Evolutionary conservation across 2,797 vertebrate species (phyloP), one percentile per base, ranked within the genome.

Genomic region (Triplophysa bombifrons): DNA sequence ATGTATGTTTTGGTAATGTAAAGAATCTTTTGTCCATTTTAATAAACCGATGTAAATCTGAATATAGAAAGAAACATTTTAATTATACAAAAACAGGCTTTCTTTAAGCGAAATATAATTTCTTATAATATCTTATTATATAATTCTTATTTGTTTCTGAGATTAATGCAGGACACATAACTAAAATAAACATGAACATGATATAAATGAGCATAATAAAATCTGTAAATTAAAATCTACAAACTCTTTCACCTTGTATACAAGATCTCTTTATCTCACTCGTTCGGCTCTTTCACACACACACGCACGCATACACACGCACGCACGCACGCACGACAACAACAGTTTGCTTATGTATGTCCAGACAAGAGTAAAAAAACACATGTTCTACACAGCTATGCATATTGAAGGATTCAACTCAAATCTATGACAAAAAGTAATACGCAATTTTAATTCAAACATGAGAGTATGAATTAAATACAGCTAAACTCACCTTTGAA

Each of bases 201-300:
- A 55, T 20, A 20, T 55, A n/a, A 6, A 55, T 17, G 20, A 7
- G 7, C 6, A 55, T 55, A 3, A 9, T 19, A 55, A 55, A 4
- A 55, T 20, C 7, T 56, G 19, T 17, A 56, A 8, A 56, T 20
- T 22, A 0, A 11, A 10, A 41, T 41, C 20, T n/a, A 7, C 19
- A 2, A 55, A 56, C 85, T 88, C 87, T 92, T 92, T 86, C 82
- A 89, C 91, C 85, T 79, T 84, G 75, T 80, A 64, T 84, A 80
- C 67, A 85, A 89, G 86, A 89, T 91, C 86, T 91, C 85, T 83
- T 91, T 91, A 84, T 91, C 85, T 83, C 30, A 30, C 30, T 30
- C 30, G 30, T 4, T 30, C 30, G 4, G 30, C 30, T 30, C 30
- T 30, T 5, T 4, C 30, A 30, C 80, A 76, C 58, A 30, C 56